Conservation (phyloP, 2,888 invertebrate genomes). For the Nomada fucata region DNA sequence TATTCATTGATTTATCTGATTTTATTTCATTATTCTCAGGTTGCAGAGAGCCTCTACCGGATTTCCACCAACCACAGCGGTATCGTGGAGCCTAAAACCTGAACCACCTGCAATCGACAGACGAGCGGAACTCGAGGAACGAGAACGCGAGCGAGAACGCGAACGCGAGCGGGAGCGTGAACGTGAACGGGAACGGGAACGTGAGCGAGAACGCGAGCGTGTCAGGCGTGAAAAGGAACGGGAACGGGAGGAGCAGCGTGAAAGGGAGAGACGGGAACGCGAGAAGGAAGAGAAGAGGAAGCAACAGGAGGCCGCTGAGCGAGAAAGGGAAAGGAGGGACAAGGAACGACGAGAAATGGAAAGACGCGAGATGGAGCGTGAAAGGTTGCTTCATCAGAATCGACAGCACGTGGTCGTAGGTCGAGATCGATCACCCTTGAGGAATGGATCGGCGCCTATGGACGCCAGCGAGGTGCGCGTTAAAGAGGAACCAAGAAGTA, state of each 20-base stretch:
- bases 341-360: constrained; percentile 87
- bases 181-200: constrained; percentile 86
- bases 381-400: constrained; percentile 85
- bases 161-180: constrained; percentile 86
- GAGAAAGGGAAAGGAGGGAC: constrained; percentile 84
- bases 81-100: constrained; percentile 88
- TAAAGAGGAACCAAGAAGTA: constrained; percentile 88
- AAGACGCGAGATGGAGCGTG: constrained; percentile 85
- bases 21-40: constrained; percentile 67
- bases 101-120: constrained; percentile 87
- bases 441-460: constrained; percentile 86
- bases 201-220: constrained; percentile 85
- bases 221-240: constrained; percentile 84
- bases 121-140: constrained; percentile 86
- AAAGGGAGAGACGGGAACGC: constrained; percentile 84
- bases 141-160: constrained; percentile 84
- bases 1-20: too few relatives aligned
- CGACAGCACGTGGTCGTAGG: constrained; percentile 78
- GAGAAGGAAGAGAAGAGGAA: constrained; percentile 84
- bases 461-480: constrained; percentile 85
- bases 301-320: constrained; percentile 79
- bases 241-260: constrained; percentile 77
- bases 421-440: constrained; percentile 90
- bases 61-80: constrained; percentile 85
- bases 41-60: constrained; percentile 87